phyloP scores from a whole-genome alignment of 2,113 vertebrate genomes.

The Microtus richardsoni region DNA sequence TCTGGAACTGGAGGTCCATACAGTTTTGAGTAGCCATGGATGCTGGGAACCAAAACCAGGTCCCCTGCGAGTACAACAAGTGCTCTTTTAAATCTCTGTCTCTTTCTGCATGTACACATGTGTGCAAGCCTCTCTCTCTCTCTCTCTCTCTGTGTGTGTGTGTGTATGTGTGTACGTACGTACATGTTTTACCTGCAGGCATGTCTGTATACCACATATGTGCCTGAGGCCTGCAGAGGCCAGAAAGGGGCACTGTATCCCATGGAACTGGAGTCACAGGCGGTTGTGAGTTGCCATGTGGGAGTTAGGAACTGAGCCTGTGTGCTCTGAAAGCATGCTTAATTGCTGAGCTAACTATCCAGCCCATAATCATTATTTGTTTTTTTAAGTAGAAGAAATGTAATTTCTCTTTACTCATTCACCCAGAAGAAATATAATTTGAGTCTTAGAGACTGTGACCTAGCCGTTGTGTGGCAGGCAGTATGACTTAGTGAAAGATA shows the following conservation, averaged over 20 bases:
- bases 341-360: neutral
- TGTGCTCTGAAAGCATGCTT: neutral
- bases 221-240: neutral
- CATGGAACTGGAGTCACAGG: neutral
- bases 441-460: neutral
- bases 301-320: neutral
- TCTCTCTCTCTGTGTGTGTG: neutral
- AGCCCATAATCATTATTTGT: neutral
- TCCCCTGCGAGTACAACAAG: neutral
- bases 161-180: neutral
- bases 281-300: neutral
- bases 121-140: neutral
- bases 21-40: neutral
- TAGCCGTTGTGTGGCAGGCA: conserved; percentile 8
- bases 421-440: conserved; percentile 25
- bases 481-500: conserved; percentile 17
- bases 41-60: neutral
- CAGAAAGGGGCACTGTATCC: neutral
- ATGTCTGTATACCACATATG: neutral
- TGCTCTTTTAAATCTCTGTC: neutral
- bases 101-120: neutral
- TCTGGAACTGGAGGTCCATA: neutral
- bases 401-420: conserved; percentile 19
- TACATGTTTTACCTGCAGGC: neutral
- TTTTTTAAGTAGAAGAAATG: conserved; percentile 11